A percentile compares a stretch with the other conserved stretches of the same genome.
Evolutionary conservation across 64 coral and sea anemone species (phyloP).

Genomic region (Hydrozoanthus tunicans): DNA sequence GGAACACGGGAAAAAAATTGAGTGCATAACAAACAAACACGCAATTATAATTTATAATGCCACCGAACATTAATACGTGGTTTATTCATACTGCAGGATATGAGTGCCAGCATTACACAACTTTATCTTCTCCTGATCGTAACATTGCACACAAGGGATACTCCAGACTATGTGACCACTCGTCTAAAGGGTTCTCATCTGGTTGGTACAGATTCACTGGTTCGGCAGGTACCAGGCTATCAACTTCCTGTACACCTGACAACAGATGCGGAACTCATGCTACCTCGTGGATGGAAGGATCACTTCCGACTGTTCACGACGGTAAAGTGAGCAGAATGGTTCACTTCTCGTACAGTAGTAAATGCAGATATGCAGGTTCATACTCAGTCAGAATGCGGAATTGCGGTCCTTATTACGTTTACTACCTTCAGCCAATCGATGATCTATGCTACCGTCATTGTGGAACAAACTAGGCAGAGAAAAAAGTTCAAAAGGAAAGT

Average conservation of each 20-base stretch:
- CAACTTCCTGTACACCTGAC: conserved; percentile 2
- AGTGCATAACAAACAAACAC: no score
- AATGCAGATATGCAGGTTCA: background rate
- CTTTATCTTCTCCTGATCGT: background rate
- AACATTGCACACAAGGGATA: background rate
- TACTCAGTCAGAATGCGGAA: background rate
- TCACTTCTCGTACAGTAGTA: background rate
- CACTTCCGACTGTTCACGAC: background rate
- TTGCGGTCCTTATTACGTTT: background rate
- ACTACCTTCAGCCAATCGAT: background rate
- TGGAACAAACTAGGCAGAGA: background rate
- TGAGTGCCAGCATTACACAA: background rate
- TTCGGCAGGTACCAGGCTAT: background rate
- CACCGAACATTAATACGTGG: no score
- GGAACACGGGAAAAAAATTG: no score
- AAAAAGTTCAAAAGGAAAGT: no score
- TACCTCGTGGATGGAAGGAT: conserved; percentile 24
- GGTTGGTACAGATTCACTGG: conserved; percentile 21
- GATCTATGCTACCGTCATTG: background rate
- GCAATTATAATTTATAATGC: no score
- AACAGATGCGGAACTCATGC: background rate
- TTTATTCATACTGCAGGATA: background rate
- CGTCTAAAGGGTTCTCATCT: background rate
- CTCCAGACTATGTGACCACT: background rate
- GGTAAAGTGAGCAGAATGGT: background rate